These are phyloP conservation scores for Netelia fuscicornis DNA, from an alignment of 2,888 invertebrate genomes.

Conservation along the genomic window DNA sequence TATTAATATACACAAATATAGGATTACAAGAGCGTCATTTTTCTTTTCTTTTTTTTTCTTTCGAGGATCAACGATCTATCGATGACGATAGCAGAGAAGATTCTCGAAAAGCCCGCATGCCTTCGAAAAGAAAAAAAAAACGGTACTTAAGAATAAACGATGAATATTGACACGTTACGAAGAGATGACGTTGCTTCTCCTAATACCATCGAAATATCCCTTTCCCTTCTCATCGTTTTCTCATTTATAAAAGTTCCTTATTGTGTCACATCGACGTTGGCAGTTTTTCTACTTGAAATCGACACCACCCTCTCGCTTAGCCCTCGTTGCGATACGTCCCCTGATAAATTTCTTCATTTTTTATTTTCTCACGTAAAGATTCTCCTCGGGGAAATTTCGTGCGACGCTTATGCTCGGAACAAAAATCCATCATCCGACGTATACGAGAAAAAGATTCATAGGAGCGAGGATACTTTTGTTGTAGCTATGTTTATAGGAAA, in stretches of 20 bases:
- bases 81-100: constrained; percentile 48
- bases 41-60: constrained; percentile 17
- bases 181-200: constrained; percentile 2
- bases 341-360: no score
- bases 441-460: neutral
- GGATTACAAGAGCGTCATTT: constrained; percentile 37
- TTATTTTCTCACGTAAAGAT: neutral
- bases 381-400: constrained; percentile 3
- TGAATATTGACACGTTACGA: constrained; percentile 46
- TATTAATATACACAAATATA: constrained; percentile 20
- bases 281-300: no score
- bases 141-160: constrained; percentile 60
- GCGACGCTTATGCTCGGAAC: neutral
- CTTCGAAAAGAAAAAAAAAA: constrained; percentile 50
- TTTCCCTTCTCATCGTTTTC: neutral
- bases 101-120: constrained; percentile 56
- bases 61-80: constrained; percentile 60
- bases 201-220: constrained; percentile 22
- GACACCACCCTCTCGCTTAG: no score
- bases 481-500: neutral
- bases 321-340: no score
- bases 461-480: neutral
- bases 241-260: no score
- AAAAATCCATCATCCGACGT: constrained; percentile 10
- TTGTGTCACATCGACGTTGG: no score